Conservation (phyloP, 2,113 vertebrate species). For the Parotia lawesii region DNA sequence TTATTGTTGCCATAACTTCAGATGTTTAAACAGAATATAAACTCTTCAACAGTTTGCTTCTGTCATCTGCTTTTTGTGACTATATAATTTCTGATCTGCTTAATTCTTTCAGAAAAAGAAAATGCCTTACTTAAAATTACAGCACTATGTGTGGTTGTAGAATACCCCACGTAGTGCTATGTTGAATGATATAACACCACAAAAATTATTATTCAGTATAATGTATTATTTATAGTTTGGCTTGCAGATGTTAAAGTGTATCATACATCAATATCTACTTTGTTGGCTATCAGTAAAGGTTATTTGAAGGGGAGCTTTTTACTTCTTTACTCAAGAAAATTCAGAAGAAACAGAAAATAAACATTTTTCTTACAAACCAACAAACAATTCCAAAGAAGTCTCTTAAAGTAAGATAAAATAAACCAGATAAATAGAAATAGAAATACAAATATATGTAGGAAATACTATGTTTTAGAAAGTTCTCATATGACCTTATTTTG, state of each 20-base stretch:
- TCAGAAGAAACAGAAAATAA: neutral
- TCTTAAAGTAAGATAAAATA: neutral
- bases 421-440: neutral
- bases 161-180: neutral
- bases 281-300: neutral
- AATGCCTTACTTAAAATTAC: neutral
- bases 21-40: neutral
- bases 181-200: neutral
- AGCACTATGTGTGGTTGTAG: neutral
- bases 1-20: neutral
- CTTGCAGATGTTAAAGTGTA: neutral
- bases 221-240: constrained; percentile 12
- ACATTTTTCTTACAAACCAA: neutral
- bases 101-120: neutral
- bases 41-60: neutral
- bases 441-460: neutral
- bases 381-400: neutral
- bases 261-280: neutral
- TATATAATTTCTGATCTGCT: neutral
- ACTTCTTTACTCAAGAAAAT: neutral
- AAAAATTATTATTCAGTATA: neutral
- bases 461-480: neutral
- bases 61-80: neutral
- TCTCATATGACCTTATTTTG: neutral
- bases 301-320: neutral